A percentile compares a stretch with the other conserved stretches of the same genome.
Conservation (phyloP, 2,113 vertebrate genomes). For the Abramis brama region DNA sequence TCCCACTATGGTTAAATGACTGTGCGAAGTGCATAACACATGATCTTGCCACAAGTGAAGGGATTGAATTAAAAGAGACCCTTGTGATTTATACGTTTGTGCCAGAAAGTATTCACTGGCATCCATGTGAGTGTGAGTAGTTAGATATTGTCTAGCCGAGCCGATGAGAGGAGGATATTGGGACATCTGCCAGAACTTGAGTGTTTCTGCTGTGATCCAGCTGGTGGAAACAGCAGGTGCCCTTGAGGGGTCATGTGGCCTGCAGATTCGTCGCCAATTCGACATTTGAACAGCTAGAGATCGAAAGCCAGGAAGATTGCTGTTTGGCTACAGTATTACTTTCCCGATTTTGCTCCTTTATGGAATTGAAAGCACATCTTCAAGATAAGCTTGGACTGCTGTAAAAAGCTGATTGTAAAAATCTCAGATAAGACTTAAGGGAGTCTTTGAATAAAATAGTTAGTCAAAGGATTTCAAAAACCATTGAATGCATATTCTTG, state of each 20-base stretch:
- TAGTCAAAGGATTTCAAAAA: constrained; percentile 10
- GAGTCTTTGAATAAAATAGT: constrained; percentile 52
- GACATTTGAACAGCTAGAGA: constrained; percentile 46
- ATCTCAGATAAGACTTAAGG: constrained; percentile 46
- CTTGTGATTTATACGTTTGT: constrained; percentile 21
- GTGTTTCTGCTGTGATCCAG: constrained; percentile 36
- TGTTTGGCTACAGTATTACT: constrained; percentile 39
- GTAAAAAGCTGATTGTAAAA: constrained; percentile 13
- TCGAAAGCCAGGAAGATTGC: constrained; percentile 40
- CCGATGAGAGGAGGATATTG: neutral
- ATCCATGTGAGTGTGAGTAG: constrained; percentile 14
- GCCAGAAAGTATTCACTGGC: constrained; percentile 5
- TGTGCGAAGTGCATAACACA: constrained; percentile 23
- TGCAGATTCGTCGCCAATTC: neutral
- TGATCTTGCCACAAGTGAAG: constrained; percentile 38
- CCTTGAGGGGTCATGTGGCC: neutral
- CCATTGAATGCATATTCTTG: neutral
- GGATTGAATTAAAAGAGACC: constrained; percentile 19
- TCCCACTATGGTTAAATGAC: constrained; percentile 41
- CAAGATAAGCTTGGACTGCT: constrained; percentile 21
- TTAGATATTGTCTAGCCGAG: constrained; percentile 16
- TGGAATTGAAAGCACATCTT: constrained; percentile 43
- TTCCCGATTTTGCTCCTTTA: constrained; percentile 26
- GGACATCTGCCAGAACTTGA: constrained; percentile 39
- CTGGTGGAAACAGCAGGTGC: constrained; percentile 50